A percentile compares a stretch with the other conserved stretches of the same genome.
Conservation (phyloP, 2,888 invertebrate species). For the Torymus auratus region DNA sequence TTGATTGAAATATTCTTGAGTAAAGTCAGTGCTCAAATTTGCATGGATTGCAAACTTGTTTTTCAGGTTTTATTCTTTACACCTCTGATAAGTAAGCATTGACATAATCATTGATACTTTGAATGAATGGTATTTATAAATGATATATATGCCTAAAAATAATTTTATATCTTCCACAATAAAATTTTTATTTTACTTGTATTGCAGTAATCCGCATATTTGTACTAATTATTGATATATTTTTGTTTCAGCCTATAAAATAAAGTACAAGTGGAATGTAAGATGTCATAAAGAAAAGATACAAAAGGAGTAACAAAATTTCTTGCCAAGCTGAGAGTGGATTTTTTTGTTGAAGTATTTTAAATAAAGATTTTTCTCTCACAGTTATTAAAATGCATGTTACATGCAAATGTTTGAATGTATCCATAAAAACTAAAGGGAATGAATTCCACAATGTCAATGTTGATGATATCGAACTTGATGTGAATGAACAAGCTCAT, state of each 20-base stretch:
- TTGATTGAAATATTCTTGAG: constrained; percentile 34
- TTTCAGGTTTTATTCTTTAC: constrained; percentile 50
- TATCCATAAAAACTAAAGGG: constrained; percentile 82
- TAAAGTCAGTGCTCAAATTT: constrained; percentile 14
- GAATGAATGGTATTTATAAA: not conserved
- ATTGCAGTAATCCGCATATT: too few species aligned
- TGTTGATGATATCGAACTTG: constrained; percentile 79
- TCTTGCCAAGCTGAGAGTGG: constrained; percentile 20
- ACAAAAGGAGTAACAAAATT: not conserved
- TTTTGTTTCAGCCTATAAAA: constrained; percentile 41
- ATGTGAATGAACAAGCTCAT: constrained; percentile 81
- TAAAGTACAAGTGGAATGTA: not conserved
- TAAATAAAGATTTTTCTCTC: constrained; percentile 6
- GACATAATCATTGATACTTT: constrained; percentile 16
- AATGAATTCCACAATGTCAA: constrained; percentile 79
- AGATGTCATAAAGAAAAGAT: constrained; percentile 27
- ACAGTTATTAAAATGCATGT: constrained; percentile 70
- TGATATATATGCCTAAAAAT: constrained; percentile 18
- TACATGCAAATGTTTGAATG: constrained; percentile 88
- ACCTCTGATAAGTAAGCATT: constrained; percentile 23
- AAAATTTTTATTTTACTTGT: too few species aligned
- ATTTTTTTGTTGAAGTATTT: constrained; percentile 36
- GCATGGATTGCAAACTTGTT: constrained; percentile 53
- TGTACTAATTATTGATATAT: too few species aligned
- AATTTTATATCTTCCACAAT: not conserved